Conservation (phyloP, 1,140 invertebrate genomes). For the Zaprionus tsacasi region DNA sequence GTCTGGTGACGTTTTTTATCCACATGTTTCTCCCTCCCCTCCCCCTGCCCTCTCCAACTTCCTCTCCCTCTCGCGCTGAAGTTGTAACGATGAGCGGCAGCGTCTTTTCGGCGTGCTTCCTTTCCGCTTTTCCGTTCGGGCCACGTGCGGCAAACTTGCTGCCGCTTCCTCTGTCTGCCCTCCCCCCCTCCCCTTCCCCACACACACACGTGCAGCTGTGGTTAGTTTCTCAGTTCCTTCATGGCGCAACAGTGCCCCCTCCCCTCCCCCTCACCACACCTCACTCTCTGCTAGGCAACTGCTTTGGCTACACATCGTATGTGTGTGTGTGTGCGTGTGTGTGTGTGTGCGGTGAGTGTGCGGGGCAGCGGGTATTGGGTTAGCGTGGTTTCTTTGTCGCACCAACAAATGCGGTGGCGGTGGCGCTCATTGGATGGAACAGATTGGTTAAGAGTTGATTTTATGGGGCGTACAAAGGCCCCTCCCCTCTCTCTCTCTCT, state of each 20-base stretch:
- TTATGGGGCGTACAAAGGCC: constrained; percentile 31
- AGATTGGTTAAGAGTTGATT: constrained; percentile 61
- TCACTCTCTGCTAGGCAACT: constrained; percentile 20
- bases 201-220: constrained; percentile 57
- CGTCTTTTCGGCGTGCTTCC: constrained; percentile 55
- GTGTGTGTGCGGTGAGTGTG: constrained; percentile 20
- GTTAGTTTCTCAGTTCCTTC: constrained; percentile 55
- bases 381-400: constrained; percentile 60
- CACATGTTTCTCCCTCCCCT: constrained; percentile 20
- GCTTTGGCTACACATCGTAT: constrained; percentile 24
- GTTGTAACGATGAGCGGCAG: constrained; percentile 25
- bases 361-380: not conserved
- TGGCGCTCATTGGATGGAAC: constrained; percentile 56
- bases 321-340: constrained; percentile 15
- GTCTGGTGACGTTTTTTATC: constrained; percentile 41
- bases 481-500: not conserved
- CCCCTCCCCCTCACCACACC: constrained; percentile 3
- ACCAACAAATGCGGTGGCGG: constrained; percentile 56
- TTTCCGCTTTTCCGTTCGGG: constrained; percentile 41
- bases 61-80: not conserved
- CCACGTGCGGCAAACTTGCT: constrained; percentile 61
- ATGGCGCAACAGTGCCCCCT: constrained; percentile 13
- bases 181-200: not conserved
- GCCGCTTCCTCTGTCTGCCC: constrained; percentile 13
- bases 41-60: not conserved